phyloP scores from a whole-genome alignment of 2,888 invertebrate species.

The Tenodera sinensis region DNA sequence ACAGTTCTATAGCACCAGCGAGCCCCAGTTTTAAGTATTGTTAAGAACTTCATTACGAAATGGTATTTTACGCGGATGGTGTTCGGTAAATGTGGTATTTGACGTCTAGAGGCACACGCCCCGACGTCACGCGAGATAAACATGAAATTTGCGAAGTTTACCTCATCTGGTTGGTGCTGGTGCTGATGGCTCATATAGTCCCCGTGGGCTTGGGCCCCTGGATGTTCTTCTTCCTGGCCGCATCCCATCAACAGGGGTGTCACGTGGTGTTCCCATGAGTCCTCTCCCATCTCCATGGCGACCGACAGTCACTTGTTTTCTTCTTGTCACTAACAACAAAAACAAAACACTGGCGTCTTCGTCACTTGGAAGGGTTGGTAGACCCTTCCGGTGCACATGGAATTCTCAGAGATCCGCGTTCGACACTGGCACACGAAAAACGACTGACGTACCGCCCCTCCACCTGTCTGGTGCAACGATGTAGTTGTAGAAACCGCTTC shows the following conservation, averaged over 20 bases:
- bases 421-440: neutral
- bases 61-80: too few species aligned
- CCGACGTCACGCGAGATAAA: too few species aligned
- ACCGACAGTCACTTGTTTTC: neutral
- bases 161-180: constrained; percentile 39
- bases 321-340: neutral
- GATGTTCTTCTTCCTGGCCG: constrained; percentile 54
- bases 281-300: constrained; percentile 32
- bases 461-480: neutral
- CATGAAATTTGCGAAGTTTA: constrained; percentile 10
- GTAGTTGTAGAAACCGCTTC: neutral
- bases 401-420: neutral
- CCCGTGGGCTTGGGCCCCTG: constrained; percentile 53
- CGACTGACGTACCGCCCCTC: neutral
- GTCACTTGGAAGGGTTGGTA: neutral
- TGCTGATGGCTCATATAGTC: constrained; percentile 48
- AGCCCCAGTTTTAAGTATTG: too few species aligned
- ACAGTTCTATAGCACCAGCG: too few species aligned
- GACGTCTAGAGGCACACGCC: too few species aligned
- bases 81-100: too few species aligned
- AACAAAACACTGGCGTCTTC: neutral
- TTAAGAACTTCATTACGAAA: too few species aligned
- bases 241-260: constrained; percentile 48
- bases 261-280: constrained; percentile 56
- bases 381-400: neutral